Evolutionary conservation across 2,797 vertebrate genomes (phyloP), one percentile per base, ranked within the genome.

Genomic region (Trachurus trachurus): DNA sequence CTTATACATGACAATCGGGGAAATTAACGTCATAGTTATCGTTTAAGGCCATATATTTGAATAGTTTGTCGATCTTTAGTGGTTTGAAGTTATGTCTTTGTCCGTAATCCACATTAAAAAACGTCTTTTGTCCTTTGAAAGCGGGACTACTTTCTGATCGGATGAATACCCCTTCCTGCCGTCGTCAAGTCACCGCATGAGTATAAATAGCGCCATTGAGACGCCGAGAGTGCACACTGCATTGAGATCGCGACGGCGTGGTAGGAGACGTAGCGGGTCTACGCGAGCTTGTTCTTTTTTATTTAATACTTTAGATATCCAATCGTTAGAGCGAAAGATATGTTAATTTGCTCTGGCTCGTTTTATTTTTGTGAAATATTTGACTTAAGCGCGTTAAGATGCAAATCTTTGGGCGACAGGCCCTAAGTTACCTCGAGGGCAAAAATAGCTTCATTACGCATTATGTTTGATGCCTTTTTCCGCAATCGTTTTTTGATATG

Each of bases 111-210:
- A 4, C 0, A n/a, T 26, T 26, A 49, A 2, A 19, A 42, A 10
- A 9, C 6, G 4, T 47, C 26, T 69, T 68, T 15, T 52, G 29
- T 49, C 1, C 5, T 0, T 1, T 37, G 0, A 22, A 26, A 6
- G 0, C 2, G 54, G 90, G 8, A 83, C 90, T 95, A 91, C 9
- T 74, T 94, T 83, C n/a, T 81, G 0, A 3, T 83, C 93, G 95
- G 90, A 94, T 63, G 91, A 71, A 84, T 76, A 90, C 5, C 9
- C 11, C 2, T 9, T 0, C 16, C 50, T 12, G 13, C 3, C 1
- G 1, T 3, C 7, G 47, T 42, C 81, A 80, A 42, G 6, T 65
- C 67, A 84, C 88, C 19, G 0, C 12, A 8, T 44, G 8, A 9
- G 34, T 90, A 93, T 94, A 94, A 92, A 93, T 62, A 7, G 0